Evolutionary conservation across 2,113 vertebrate species (phyloP).

Genomic region (Archilochus colubris): DNA sequence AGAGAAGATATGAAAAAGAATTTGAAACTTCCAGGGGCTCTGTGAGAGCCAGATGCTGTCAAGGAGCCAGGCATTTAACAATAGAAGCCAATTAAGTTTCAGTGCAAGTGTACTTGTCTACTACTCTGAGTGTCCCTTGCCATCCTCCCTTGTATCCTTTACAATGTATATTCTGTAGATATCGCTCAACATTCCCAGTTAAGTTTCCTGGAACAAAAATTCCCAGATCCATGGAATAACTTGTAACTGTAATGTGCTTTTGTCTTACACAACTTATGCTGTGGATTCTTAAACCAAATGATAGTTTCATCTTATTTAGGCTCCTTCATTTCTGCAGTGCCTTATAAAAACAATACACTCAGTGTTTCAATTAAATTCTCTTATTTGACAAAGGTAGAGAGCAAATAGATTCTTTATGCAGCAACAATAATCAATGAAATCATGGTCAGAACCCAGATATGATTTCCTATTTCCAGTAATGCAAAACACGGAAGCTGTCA

Average conservation of each 20-base stretch:
- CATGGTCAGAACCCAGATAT: not conserved
- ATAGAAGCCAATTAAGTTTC: not conserved
- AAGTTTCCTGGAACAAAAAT: not conserved
- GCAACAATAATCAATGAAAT: not conserved
- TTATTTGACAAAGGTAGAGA: not conserved
- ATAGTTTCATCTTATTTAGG: not conserved
- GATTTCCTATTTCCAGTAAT: not conserved
- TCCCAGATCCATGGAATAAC: not conserved
- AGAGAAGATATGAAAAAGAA: not conserved
- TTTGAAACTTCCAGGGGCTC: not conserved
- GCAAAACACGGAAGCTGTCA: not conserved
- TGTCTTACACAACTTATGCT: not conserved
- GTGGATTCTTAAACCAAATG: not conserved
- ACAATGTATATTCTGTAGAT: not conserved
- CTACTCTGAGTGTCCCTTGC: not conserved
- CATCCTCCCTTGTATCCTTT: not conserved
- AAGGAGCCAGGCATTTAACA: not conserved
- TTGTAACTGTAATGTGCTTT: accelerated
- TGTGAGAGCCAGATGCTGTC: not conserved
- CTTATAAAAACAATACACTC: not conserved
- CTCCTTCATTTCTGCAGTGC: not conserved
- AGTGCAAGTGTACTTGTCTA: not conserved
- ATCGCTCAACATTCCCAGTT: not conserved
- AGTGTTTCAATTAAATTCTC: not conserved
- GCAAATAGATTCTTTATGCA: not conserved